Evolutionary conservation across 2,797 vertebrate genomes (phyloP), one percentile per base, ranked within the genome.

Genomic region (Enoplosus armatus): DNA sequence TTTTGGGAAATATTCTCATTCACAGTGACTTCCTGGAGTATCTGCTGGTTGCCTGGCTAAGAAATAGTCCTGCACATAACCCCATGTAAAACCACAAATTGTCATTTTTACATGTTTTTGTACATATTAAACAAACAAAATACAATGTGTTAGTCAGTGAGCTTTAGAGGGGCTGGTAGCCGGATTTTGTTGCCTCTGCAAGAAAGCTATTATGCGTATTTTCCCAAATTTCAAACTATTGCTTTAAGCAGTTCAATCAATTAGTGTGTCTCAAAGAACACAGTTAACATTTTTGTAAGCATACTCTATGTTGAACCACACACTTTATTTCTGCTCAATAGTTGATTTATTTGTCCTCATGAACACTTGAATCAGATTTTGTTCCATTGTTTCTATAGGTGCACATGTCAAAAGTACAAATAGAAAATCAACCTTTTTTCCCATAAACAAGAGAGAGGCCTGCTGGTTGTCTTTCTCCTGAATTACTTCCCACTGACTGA

Each of bases 401-500:
- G 11, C 18, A 45, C 2, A 20, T 15, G 31, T 58, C 22, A 26
- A 51, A 45, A 63, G 29, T 29, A 31, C 6, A 61, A 59, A 68
- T 10, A n/a, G 4, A 58, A 62, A 76, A 64, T 58, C 4, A 0
- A 5, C 37, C 16, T 0, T 41, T 48, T 16, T 31, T 67, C 15
- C 35, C 18, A 27, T 37, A 18, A 63, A n/a, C 26, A 39, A 12
- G 33, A 51, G 35, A 39, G 10, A 51, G 6, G 0, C 67, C n/a
- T n/a, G 10, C 20, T 47, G 14, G n/a, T 64, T 61, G 24, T 63
- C 16, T 33, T 37, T 43, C 10, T 37, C 20, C 0, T 68, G 41
- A 75, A 62, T 63, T 39, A 35, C 33, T 75, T 69, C 12, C 27
- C 26, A 47, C 9, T 26, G 14, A 65, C 51, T 61, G 29, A 64